A percentile compares a stretch with the other conserved stretches of the same genome.
Evolutionary conservation across 2,797 vertebrate genomes (phyloP).

Genomic region (Pipistrellus pipistrellus): DNA sequence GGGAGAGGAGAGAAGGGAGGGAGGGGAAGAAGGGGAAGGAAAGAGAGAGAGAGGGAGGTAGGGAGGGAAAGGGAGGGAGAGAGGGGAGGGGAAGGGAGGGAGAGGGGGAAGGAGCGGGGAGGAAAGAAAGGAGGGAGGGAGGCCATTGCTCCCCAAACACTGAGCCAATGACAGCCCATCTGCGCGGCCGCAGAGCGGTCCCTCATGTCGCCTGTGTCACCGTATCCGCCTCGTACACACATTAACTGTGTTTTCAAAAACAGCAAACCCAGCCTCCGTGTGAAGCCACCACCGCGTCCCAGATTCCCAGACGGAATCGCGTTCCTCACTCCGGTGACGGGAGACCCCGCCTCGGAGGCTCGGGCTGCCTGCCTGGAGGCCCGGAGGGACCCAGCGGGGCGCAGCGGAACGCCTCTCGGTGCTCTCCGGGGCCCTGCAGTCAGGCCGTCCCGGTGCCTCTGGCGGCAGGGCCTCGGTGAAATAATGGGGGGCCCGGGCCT

Average conservation of each 20-base stretch:
- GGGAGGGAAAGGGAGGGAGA: too few species aligned
- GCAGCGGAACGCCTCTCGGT: constrained; percentile 86
- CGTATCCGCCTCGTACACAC: constrained; percentile 43
- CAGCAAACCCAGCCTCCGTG: constrained; percentile 79
- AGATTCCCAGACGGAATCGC: constrained; percentile 82
- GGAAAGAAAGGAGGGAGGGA: background rate
- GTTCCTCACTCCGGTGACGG: constrained; percentile 80
- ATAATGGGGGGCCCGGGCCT: constrained; percentile 88
- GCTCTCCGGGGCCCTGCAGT: constrained; percentile 88
- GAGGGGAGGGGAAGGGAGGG: too few species aligned
- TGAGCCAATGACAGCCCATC: constrained; percentile 5
- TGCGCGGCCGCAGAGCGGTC: background rate
- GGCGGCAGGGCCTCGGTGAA: constrained; percentile 90
- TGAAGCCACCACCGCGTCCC: constrained; percentile 80
- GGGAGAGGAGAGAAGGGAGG: background rate
- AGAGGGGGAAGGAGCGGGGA: background rate
- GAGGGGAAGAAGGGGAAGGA: too few species aligned
- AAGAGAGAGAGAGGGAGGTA: too few species aligned
- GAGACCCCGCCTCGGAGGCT: constrained; percentile 84
- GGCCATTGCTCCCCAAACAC: background rate
- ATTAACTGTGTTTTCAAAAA: constrained; percentile 78
- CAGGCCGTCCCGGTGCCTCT: constrained; percentile 87
- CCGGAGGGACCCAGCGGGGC: constrained; percentile 85
- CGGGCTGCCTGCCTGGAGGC: constrained; percentile 69
- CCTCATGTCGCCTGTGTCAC: background rate